Evolutionary conservation across 2,888 invertebrate species (phyloP), one percentile per base, ranked within the genome.

Genomic region (Leptopilina syphax): DNA sequence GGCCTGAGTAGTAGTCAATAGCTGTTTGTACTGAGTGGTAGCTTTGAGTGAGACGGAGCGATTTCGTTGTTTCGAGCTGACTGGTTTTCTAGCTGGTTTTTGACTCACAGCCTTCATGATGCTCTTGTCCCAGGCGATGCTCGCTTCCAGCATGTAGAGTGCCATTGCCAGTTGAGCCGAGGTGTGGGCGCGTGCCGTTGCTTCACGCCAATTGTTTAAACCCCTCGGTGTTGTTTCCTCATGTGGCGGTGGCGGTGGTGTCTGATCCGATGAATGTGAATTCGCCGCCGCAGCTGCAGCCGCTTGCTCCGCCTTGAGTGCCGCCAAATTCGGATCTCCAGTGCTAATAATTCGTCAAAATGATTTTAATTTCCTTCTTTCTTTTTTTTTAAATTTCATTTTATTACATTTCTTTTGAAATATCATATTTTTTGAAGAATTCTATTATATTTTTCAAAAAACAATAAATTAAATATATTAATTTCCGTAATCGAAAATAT

Each of bases 121-220:
- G 93, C 98, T 98, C 93, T 98, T 98, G 93, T 99, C 99, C 99
- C 99, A 99, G 63, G 98, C 98, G 87, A 99, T 97, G 90, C 96
- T 96, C 2, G 96, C 95, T 91, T 98, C 98, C 85, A 99, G 93
- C 87, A 97, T 96, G 89, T 97, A 96, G 80, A 98, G 94, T 86
- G 97, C 96, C 95, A 98, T 96, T 34, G 97, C 96, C 41, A 99
- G 93, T 90, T 99, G 98, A 0, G 98, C 97, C 0, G 98, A 96
- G 0, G 98, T 98, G 87, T 95, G 95, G 68, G 97, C 96, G 76
- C 96, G 95, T 0, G 95, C 93, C 0, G 98, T 96, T 0, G 97
- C 98, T 86, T 97, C 97, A 0, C 98, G 95, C 99, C 99, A 99
- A 44, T 95, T 95, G 7, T 95, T 94, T 84, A 97, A 92, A 0